A percentile compares a stretch with the other conserved stretches of the same genome.
phyloP scores from a whole-genome alignment of 2,797 vertebrate species.

The Helicolenus hilgendorfi region DNA sequence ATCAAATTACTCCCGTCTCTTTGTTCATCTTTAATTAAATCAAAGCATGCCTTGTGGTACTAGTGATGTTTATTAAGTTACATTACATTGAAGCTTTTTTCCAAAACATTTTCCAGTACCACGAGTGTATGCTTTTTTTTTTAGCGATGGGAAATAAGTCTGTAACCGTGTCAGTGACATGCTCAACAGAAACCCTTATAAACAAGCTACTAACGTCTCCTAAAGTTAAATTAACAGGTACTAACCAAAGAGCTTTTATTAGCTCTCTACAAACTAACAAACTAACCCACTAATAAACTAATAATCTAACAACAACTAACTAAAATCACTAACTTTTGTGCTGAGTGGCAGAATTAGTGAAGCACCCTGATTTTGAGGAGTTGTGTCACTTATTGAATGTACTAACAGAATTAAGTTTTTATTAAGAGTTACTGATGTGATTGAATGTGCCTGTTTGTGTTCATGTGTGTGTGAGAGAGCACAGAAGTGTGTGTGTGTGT shows the following conservation, averaged over 20 bases:
- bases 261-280: slow-evolving; percentile 78
- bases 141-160: background rate
- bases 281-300: slow-evolving; percentile 87
- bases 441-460: slow-evolving; percentile 6
- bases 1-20: background rate
- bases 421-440: background rate
- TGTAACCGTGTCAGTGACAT: background rate
- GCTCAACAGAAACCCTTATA: background rate
- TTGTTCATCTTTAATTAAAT: slow-evolving; percentile 11
- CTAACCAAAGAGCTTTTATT: slow-evolving; percentile 69
- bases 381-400: slow-evolving; percentile 36
- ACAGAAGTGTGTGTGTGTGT: background rate
- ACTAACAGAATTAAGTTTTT: slow-evolving; percentile 31
- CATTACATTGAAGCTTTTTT: background rate
- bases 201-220: slow-evolving; percentile 60
- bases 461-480: background rate
- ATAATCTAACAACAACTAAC: slow-evolving; percentile 77
- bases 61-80: background rate
- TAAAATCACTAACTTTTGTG: slow-evolving; percentile 52
- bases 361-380: slow-evolving; percentile 14
- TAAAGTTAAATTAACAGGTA: slow-evolving; percentile 44
- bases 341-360: slow-evolving; percentile 20
- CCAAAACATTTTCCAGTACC: background rate
- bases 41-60: slow-evolving; percentile 48
- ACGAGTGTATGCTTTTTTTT: background rate